Percentiles rank a stretch among this genome's conserved stretches.
These are phyloP conservation scores for Ispidina lecontei DNA, from an alignment of 2,797 vertebrate species.

Conservation along the genomic window DNA sequence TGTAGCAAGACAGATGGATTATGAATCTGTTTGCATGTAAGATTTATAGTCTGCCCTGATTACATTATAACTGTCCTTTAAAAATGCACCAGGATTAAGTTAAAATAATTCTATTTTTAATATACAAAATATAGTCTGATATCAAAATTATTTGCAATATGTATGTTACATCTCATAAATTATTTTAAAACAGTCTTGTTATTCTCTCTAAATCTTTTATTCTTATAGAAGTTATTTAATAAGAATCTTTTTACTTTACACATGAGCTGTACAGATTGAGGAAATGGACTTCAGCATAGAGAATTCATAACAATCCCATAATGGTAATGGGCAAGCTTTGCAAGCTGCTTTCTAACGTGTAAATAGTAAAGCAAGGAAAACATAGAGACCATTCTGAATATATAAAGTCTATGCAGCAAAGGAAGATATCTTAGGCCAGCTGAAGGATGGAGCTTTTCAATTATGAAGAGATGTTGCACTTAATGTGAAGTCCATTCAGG, in stretches of 20 bases:
- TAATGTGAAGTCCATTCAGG: background rate
- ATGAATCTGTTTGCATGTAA: background rate
- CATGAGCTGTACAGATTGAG: background rate
- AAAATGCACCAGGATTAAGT: conserved; percentile 70
- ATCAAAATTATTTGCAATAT: background rate
- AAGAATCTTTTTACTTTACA: conserved; percentile 14
- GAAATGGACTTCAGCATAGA: conserved; percentile 6
- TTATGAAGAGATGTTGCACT: background rate
- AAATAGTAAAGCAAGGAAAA: background rate
- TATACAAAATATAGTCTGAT: conserved; percentile 29
- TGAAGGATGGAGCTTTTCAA: background rate
- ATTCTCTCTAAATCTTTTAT: background rate
- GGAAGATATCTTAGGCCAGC: background rate
- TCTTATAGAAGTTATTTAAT: background rate
- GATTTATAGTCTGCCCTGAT: conserved; percentile 46
- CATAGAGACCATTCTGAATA: background rate
- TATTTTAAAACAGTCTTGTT: background rate
- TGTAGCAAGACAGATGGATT: background rate
- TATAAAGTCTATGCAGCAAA: background rate
- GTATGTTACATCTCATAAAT: background rate
- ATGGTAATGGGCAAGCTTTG: background rate
- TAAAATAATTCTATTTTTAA: conserved; percentile 51
- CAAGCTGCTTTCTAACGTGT: background rate
- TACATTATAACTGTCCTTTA: conserved; percentile 53
- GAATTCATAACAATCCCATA: background rate